Percentiles rank a stretch among this genome's conserved stretches.
Conservation (phyloP, 1,140 invertebrate species). For the Drosophila pandora region DNA sequence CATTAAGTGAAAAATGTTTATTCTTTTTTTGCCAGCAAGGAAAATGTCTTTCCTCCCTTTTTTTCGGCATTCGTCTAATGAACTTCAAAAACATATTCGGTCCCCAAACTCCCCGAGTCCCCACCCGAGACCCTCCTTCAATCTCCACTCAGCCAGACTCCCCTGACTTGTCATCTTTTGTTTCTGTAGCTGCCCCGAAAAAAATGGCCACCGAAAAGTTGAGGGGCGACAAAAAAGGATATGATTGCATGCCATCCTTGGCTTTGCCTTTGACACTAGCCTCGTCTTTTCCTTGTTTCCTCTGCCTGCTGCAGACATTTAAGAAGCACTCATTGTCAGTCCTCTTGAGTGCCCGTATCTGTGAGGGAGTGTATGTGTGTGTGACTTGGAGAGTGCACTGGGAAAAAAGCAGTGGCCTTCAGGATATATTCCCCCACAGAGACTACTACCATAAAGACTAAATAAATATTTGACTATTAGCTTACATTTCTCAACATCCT, state of each 20-base stretch:
- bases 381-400: constrained; percentile 4
- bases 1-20: constrained; percentile 78
- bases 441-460: too few species aligned
- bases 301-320: constrained; percentile 76
- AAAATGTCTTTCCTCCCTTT: constrained; percentile 12
- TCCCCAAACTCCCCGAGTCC: constrained; percentile 25
- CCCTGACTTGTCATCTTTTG: constrained; percentile 75
- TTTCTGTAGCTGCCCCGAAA: constrained; percentile 64
- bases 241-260: constrained; percentile 71
- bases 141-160: constrained; percentile 23
- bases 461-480: too few species aligned
- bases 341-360: constrained; percentile 31
- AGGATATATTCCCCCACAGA: not conserved
- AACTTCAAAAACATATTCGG: constrained; percentile 83
- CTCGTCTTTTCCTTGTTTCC: constrained; percentile 29
- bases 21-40: constrained; percentile 30
- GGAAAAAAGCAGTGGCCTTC: not conserved
- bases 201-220: constrained; percentile 46
- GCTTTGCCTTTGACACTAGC: constrained; percentile 73
- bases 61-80: constrained; percentile 79
- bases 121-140: not conserved
- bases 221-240: constrained; percentile 16
- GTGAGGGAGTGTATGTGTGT: constrained; percentile 9
- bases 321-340: constrained; percentile 79
- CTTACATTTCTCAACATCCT: not conserved